Base-by-base conservation (phyloP, 1,140 invertebrate genomes). In the Drosophila oshimai region DNA sequence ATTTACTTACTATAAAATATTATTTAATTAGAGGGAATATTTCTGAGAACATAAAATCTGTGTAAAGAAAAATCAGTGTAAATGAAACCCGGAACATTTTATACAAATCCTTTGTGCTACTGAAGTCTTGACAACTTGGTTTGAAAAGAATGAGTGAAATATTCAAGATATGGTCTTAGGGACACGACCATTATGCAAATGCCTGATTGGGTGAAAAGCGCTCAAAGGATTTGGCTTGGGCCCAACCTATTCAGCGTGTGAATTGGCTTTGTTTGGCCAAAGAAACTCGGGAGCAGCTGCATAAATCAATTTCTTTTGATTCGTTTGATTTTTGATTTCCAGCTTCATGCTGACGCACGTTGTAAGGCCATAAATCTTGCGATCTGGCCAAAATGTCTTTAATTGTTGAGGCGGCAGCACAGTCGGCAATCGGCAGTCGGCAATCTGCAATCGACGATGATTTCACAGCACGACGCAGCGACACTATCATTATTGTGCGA, bases 281-380 rank as follows among this genome's bases (percentile, higher is more conserved):
- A 6, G 31, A 69, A 69, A 69, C 64, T 28, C 4, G 7, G 13
- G 7, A 65, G 57, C 26, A 33, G 39, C 37, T 72, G 67, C 58
- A 79, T 83, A 84, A 86, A 86, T 84, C 74, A 84, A 67, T 60
- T 84, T 54, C 47, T 65, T 41, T 33, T 29, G 26, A 41, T 64
- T 55, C 31, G 34, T 51, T 65, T 65, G 47, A 72, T 58, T 65
- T 75, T 31, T 39, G 51, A 61, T 41, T 60, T 54, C 49, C 39
- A 42, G 42, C n/a, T 31, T 12, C 34, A 41, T 31, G 79, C 55
- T 70, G 57, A 69, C 57, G 79, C 79, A 83, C 79, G 79, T 39
- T 54, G 71, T 68, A 68, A 64, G 37, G 39, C 45, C 75, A 86
- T 87, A 75, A 80, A 87, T 86, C 81, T 72, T 60, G 12, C 28